Percentiles rank a stretch among this genome's conserved stretches.
Evolutionary conservation across 2,888 invertebrate genomes (phyloP).

Genomic region (Microctonus hyperodae): DNA sequence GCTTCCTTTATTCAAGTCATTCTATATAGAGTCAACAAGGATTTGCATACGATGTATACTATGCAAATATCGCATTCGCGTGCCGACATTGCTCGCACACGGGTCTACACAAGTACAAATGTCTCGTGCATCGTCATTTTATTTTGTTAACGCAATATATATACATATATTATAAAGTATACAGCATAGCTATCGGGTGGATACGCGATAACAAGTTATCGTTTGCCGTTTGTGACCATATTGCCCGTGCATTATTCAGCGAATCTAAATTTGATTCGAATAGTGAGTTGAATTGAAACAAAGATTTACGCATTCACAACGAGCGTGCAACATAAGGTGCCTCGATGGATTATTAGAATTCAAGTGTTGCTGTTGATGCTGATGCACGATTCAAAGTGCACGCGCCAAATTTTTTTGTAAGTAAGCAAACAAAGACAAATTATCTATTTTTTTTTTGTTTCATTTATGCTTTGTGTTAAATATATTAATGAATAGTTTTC

Average conservation of each 20-base stretch:
- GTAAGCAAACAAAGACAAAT: background rate
- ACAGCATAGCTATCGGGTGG: background rate
- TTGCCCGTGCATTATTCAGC: background rate
- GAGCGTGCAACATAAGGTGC: background rate
- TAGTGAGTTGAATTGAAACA: background rate
- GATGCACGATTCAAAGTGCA: background rate
- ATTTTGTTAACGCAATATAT: background rate
- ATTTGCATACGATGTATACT: background rate
- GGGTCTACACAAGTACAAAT: slow-evolving; percentile 10
- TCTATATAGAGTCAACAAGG: slow-evolving; percentile 9
- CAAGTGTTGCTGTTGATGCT: background rate
- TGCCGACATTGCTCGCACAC: slow-evolving; percentile 39
- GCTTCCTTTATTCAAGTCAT: background rate
- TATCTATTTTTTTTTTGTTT: background rate
- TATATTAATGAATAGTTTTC: background rate
- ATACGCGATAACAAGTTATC: background rate
- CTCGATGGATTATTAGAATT: background rate
- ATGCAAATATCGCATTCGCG: slow-evolving; percentile 39
- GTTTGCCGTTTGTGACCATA: background rate
- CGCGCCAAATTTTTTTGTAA: background rate
- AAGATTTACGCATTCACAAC: background rate
- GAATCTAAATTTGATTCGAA: background rate
- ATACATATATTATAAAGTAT: background rate
- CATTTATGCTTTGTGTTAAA: background rate
- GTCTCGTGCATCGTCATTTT: slow-evolving; percentile 3